Base-by-base conservation (phyloP, 2,888 invertebrate species). In the Epiblema foenella region DNA sequence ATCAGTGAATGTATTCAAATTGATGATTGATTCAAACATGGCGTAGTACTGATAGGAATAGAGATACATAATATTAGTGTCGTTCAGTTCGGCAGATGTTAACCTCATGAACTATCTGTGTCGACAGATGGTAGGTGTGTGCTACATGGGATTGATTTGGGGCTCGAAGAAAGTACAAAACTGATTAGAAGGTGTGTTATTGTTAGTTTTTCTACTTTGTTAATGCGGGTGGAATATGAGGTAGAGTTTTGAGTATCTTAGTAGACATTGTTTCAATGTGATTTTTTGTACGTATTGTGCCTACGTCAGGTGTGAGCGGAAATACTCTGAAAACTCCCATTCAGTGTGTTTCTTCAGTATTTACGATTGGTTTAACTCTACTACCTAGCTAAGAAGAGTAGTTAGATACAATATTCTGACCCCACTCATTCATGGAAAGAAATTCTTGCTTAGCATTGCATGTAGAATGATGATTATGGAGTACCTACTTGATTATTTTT, bases 11-110 rank as follows among this genome's bases (percentile, higher is more conserved):
- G 84, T 91, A 92, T 91, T 92, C 89, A 91, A 91, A 91, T 91
- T 91, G 91, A 89, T 93, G 92, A 93, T 93, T 93, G 93, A 93
- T 93, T 91, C 79, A 86, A 89, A 90, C 90, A 89, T 82, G 86
- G 77, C 68, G 80, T 81, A 83, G 80, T 83, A 83, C 81, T 88
- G 92, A 92, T 93, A 90, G 91, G 91, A 91, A 92, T 92, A 88
- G 80, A 89, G 90, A 93, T 93, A 93, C 91, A 91, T 91, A 90
- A 81, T 79, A 91, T 93, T 91, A 92, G 85, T 88, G 90, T 89
- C 88, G 80, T 80, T 78, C 78, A 76, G 78, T 81, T 75, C 80
- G 81, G 84, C 83, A 83, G 85, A 87, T 85, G 87, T 82, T 87
- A 83, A 90, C 87, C 90, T 85, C 63, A 81, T 86, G 87, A 88